Base-by-base conservation (phyloP, 2,888 invertebrate species). In the Pachliopta kotzebuea region DNA sequence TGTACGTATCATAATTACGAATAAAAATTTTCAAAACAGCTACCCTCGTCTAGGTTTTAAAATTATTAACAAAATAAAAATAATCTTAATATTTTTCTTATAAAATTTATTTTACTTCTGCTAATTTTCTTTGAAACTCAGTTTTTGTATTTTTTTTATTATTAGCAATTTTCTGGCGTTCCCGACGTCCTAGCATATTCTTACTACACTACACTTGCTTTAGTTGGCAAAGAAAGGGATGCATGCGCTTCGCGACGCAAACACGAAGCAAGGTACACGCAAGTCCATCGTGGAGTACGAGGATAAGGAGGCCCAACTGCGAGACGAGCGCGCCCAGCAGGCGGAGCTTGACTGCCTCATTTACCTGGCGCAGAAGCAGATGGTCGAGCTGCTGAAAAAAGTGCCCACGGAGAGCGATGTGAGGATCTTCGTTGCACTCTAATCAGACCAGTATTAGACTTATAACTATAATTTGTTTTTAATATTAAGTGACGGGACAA, bases 241-340 rank as follows among this genome's bases (percentile, higher is more conserved):
- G 71, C 90, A 90, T 72, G 76, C 93, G 0, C 84, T 91, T 11
- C 93, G 93, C 11, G 91, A 92, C 55, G 74, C 80, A 18, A 90
- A 92, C 67, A 82, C 85, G 17, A 92, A 92, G 70, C 85, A 81
- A 55, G 94, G 94, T 58, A 89, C 90, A 0, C 80, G 83, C 31
- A 82, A 92, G 65, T 90, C 92, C 14, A 86, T 90, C 24, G 86
- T 92, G 29, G 88, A 95, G 62, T 92, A 91, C 65, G 91, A 90
- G 54, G 85, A 94, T 1, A 72, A 94, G 56, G 84, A 91, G 55
- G 83, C 90, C 21, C 90, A 92, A 63, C 80, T 93, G 6, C 81
- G 93, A 0, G 93, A 93, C 63, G 88, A 92, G 63, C 83, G 88
- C 11, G 85, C 88, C 11, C 93, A 93, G 67, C 87, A 88, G 42